phyloP scores from a whole-genome alignment of 2,888 invertebrate genomes.

The Nymphalis polychloros region DNA sequence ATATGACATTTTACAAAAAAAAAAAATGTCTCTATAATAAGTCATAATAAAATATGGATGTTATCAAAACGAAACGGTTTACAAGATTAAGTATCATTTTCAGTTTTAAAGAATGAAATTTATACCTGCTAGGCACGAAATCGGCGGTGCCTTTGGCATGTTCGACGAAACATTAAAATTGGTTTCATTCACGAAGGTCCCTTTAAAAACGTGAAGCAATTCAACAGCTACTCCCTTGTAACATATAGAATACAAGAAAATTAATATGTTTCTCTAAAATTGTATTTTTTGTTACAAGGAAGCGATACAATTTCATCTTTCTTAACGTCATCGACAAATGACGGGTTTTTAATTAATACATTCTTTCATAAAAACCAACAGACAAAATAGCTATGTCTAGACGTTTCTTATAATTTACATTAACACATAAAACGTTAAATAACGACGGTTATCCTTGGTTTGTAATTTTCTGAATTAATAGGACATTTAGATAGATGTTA shows the following conservation, averaged over 20 bases:
- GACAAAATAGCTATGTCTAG: constrained; percentile 19
- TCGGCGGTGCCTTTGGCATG: constrained; percentile 13
- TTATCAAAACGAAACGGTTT: constrained; percentile 8
- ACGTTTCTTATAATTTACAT: constrained; percentile 31
- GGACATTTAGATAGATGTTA: neutral
- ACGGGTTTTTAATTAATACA: constrained; percentile 7
- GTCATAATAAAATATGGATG: neutral
- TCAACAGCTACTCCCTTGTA: neutral
- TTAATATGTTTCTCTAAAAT: neutral
- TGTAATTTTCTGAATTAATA: constrained; percentile 6
- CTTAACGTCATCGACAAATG: neutral
- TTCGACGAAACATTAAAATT: constrained; percentile 19
- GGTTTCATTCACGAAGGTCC: neutral
- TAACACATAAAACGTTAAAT: constrained; percentile 22
- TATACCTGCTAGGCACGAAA: constrained; percentile 27
- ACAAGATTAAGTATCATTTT: constrained; percentile 11
- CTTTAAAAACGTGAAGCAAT: neutral
- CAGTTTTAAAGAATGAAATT: constrained; percentile 24
- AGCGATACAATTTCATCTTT: neutral
- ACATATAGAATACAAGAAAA: neutral
- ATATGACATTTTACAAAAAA: neutral
- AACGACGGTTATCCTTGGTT: constrained; percentile 27
- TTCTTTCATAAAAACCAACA: constrained; percentile 2
- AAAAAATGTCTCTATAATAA: neutral
- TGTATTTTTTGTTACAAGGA: neutral